Evolutionary conservation across 1,140 invertebrate species (phyloP), one percentile per base, ranked within the genome.

Genomic region (Drosophila baimaii): DNA sequence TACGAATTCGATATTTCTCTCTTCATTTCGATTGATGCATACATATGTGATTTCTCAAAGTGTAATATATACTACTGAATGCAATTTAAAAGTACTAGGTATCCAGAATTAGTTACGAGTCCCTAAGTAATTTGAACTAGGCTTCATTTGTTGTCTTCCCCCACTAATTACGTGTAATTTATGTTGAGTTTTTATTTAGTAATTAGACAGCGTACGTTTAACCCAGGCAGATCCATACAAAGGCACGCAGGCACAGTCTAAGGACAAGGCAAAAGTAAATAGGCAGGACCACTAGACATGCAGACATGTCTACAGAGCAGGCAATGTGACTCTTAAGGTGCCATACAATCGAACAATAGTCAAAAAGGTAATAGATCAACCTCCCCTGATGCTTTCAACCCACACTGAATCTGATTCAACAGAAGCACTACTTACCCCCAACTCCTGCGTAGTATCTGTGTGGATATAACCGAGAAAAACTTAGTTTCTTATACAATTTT

Each of bases 161-260:
- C 31, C 43, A 69, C 76, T 81, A 78, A 75, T 83, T 79, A 62
- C 68, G 81, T 89, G 84, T 88, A 80, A 78, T 78, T 89, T 81
- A 80, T 88, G 84, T 88, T 89, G 64, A 82, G 58, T 78, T 88
- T 80, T 77, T 88, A 80, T 83, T 73, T 80, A 83, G 72, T 80
- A 65, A 79, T 81, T 81, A 86, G 69, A 62, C 51, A 64, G 61
- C 61, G 59, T 79, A 46, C 41, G 61, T 59, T 74, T 56, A 29
- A 56, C 46, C 52, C 47, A 49, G 61, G 65, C 65, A 64, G 72
- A 37, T 74, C 77, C 80, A 80, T 74, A 72, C 75, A 74, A 31
- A 49, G 31, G 33, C 58, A 54, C 46, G 66, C 58, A 61, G 27
- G 49, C 46, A 62, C 57, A 23, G n/a, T 21, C 23, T 25, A 29